These are phyloP conservation scores for Oncorhynchus keta DNA, from an alignment of 2,113 vertebrate species.

Conservation along the genomic window DNA sequence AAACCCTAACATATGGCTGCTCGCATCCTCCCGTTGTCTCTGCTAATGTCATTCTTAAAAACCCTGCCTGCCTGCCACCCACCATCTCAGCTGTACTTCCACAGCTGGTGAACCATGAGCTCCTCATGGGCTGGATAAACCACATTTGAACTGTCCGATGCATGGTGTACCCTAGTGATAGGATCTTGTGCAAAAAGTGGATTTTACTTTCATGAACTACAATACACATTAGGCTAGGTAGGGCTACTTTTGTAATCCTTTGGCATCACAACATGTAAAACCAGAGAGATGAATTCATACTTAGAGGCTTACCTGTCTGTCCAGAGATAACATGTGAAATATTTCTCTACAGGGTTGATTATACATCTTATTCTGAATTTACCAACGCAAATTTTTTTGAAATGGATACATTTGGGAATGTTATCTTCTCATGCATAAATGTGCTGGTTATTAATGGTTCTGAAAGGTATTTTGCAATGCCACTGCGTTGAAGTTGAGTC, in stretches of 20 bases:
- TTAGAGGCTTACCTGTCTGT: not conserved
- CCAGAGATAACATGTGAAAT: not conserved
- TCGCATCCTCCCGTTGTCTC: conserved; percentile 22
- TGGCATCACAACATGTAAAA: not conserved
- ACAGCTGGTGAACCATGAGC: conserved; percentile 28
- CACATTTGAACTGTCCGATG: conserved; percentile 1
- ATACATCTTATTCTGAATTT: not conserved
- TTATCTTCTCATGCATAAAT: not conserved
- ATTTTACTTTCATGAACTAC: not conserved
- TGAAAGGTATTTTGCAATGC: not conserved
- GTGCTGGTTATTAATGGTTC: not conserved
- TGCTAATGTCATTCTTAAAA: conserved; percentile 39
- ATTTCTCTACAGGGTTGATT: not conserved
- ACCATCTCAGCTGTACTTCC: not conserved
- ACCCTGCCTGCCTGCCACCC: not conserved
- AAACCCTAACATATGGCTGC: conserved; percentile 26
- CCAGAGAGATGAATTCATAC: not conserved
- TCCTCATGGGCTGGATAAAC: conserved; percentile 35
- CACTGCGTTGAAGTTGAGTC: not conserved
- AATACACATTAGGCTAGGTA: not conserved
- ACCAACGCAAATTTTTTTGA: not conserved
- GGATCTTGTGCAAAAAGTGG: not conserved
- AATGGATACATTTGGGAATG: not conserved
- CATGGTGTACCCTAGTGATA: not conserved
- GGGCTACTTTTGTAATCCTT: conserved; percentile 1